Percentiles rank a stretch among this genome's conserved stretches.
Conservation (phyloP, 2,797 vertebrate genomes). For the Ceyx erithaca region DNA sequence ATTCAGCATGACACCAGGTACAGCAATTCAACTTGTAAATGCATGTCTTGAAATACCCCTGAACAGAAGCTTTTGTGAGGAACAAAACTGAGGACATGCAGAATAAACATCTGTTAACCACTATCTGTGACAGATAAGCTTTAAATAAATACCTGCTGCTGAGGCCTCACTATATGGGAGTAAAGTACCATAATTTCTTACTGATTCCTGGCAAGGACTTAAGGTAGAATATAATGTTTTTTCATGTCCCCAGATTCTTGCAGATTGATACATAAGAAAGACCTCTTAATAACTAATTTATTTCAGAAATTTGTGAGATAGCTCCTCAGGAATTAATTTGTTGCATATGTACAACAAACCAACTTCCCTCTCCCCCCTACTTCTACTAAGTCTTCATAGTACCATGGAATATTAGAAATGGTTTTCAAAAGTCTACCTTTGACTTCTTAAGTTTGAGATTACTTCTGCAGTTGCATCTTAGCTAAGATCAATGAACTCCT, state of each 20-base stretch:
- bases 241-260: not conserved
- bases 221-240: not conserved
- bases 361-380: too few relatives aligned
- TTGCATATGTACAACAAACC: not conserved
- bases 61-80: not conserved
- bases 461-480: not conserved
- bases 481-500: not conserved
- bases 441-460: not conserved
- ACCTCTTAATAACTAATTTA: not conserved
- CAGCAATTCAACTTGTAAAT: not conserved
- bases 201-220: not conserved
- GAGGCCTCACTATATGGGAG: not conserved
- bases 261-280: not conserved
- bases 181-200: not conserved
- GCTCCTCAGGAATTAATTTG: not conserved
- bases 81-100: not conserved
- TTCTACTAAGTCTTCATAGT: not conserved
- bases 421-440: not conserved
- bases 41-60: not conserved
- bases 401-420: not conserved
- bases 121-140: not conserved
- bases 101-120: not conserved
- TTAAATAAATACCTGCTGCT: not conserved
- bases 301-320: not conserved
- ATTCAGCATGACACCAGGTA: not conserved